Conservation (phyloP, 2,797 vertebrate species). For the Triplophysa yarkandensis region DNA sequence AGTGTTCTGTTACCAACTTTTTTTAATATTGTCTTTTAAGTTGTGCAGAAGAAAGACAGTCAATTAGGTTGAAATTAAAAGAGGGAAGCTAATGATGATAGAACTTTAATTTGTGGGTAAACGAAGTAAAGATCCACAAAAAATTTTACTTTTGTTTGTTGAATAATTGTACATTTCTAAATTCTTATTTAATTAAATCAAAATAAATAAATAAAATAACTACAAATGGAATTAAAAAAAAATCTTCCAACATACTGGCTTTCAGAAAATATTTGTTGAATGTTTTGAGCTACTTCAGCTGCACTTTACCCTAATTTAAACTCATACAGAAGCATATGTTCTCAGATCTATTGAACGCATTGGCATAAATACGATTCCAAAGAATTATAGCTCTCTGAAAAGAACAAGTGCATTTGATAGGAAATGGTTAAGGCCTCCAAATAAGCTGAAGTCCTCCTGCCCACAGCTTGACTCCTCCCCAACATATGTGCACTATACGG, state of each 20-base stretch:
- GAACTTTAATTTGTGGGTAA: too few species aligned
- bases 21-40: too few species aligned
- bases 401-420: conserved; percentile 3
- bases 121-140: too few species aligned
- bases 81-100: too few species aligned
- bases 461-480: neutral
- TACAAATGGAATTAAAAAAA: neutral
- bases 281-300: conserved; percentile 22
- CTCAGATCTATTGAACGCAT: conserved; percentile 1
- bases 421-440: neutral
- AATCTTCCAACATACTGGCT: neutral
- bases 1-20: too few species aligned
- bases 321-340: conserved; percentile 1
- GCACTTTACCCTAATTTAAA: conserved; percentile 9
- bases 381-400: neutral
- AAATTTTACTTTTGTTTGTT: too few species aligned
- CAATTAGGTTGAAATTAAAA: too few species aligned
- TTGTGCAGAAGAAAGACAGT: too few species aligned
- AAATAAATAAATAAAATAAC: neutral
- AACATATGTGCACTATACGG: conserved; percentile 2
- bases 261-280: conserved; percentile 15
- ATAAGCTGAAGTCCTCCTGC: neutral
- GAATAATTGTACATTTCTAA: too few species aligned
- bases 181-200: neutral
- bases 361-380: neutral